phyloP scores from a whole-genome alignment of 2,113 vertebrate genomes.

The Rousettus leschenaultii region DNA sequence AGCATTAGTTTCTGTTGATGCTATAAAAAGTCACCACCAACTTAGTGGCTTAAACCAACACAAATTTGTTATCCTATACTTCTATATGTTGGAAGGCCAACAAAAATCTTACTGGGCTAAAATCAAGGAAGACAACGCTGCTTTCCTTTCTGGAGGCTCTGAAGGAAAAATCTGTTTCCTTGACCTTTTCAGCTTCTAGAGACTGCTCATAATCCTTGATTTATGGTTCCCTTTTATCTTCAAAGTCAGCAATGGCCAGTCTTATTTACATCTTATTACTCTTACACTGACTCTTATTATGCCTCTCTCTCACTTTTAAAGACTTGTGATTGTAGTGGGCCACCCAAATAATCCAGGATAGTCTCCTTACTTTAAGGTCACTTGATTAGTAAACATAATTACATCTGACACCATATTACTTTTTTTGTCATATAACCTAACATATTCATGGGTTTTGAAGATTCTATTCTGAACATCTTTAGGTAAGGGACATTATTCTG shows the following conservation, averaged over 20 bases:
- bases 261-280: neutral
- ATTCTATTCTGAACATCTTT: neutral
- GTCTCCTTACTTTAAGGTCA: neutral
- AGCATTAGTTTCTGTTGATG: neutral
- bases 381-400: neutral
- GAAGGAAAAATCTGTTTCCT: neutral
- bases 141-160: neutral
- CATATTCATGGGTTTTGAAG: neutral
- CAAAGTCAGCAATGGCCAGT: neutral
- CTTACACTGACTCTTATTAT: neutral
- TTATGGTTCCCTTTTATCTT: neutral
- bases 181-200: neutral
- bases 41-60: neutral
- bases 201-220: neutral
- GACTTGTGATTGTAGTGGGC: neutral
- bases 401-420: neutral
- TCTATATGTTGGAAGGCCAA: neutral
- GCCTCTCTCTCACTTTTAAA: neutral
- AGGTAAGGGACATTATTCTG: neutral
- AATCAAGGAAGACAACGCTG: neutral
- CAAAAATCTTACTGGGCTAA: neutral
- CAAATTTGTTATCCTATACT: neutral
- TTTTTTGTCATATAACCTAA: neutral
- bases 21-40: neutral
- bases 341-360: neutral